Base-by-base conservation (phyloP, 92 coral and sea anemone genomes). In the Scolanthus callimorphus region DNA sequence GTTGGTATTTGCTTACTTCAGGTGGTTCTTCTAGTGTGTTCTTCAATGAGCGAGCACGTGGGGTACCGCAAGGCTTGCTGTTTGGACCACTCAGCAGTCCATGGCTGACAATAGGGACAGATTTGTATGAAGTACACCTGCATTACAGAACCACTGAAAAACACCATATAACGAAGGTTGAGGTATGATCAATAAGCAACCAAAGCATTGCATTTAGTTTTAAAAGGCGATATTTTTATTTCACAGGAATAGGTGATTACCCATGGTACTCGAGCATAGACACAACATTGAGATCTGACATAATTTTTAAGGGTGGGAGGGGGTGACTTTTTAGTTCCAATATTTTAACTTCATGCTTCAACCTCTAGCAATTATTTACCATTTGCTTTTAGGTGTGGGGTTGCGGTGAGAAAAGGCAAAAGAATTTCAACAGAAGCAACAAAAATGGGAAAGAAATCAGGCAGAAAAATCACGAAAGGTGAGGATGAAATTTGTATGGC, bases 381-480 rank as follows among this genome's bases (percentile, higher is more conserved):
- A n/a, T 60, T 13, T 27, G 31, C 3, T 2, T 37, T 29, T 21
- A 90, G 97, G 87, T 90, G 24, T 90, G 95, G 95, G 97, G 97
- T 27, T 85, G 97, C 47, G 95, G 84, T 95, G 95, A 25, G 13
- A 52, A 17, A 70, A 25, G 52, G 68, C 82, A 21, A 84, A 82
- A 55, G 74, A 80, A 43, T 76, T 69, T 17, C 97, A 90, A 48
- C 65, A 78, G 27, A 76, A 73, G 25, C 95, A 90, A 20, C 97
- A 90, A 46, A 74, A 80, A 47, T 85, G 97, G 97, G 95, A 90
- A 55, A 62, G 78, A 57, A 72, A 72, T 52, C 97, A 90, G 59
- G 97, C 95, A 17, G 95, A 90, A 39, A 88, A 90, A 41, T 67
- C 73, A 44, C 90, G 84, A 67, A 90, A 90, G 97, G 97, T 86